phyloP scores from a whole-genome alignment of 2,113 vertebrate species.

The Oreochromis spilurus region DNA sequence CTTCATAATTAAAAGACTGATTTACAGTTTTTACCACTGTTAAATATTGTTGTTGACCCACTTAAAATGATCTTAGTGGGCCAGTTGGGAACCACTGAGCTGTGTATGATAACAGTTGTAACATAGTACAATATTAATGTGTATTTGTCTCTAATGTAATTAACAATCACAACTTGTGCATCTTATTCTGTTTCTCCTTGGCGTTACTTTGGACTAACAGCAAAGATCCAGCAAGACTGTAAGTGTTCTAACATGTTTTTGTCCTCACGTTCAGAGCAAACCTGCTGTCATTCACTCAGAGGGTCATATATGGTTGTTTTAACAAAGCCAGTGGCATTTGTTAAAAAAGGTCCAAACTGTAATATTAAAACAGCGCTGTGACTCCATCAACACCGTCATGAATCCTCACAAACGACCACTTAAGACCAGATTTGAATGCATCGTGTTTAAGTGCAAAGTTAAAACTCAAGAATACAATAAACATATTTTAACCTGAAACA shows the following conservation, averaged over 20 bases:
- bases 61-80: neutral
- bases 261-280: neutral
- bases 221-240: slow-evolving; percentile 91
- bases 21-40: neutral
- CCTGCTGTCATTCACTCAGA: neutral
- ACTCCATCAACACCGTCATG: neutral
- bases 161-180: slow-evolving; percentile 17
- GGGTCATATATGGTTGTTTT: neutral
- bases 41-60: neutral
- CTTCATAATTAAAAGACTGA: neutral
- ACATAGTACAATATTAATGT: neutral
- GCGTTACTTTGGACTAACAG: slow-evolving; percentile 83
- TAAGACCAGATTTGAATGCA: neutral
- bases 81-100: neutral
- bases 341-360: neutral
- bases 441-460: neutral
- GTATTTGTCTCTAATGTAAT: slow-evolving; percentile 12
- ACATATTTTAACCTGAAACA: neutral
- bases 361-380: neutral
- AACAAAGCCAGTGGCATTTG: neutral
- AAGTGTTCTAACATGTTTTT: slow-evolving; percentile 73
- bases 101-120: neutral
- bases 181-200: neutral
- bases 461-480: neutral
- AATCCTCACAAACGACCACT: neutral